Conservation (phyloP, 92 coral and sea anemone species). For the Heliopora coerulea region DNA sequence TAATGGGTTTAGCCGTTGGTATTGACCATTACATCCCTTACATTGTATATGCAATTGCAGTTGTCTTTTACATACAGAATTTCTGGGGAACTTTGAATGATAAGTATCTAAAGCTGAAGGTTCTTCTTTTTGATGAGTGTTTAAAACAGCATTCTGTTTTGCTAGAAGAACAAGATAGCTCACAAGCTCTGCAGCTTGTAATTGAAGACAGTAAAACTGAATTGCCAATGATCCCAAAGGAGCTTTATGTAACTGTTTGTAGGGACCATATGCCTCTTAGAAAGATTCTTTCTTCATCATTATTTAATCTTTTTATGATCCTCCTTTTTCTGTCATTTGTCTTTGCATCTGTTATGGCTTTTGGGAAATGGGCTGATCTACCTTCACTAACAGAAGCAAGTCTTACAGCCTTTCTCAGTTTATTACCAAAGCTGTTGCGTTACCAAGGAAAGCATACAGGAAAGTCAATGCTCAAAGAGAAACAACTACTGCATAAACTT, state of each 20-base stretch:
- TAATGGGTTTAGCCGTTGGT: conserved; percentile 24
- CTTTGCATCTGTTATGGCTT: conserved; percentile 23
- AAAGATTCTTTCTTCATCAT: conserved; percentile 13
- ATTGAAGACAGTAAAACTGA: conserved; percentile 23
- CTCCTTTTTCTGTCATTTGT: conserved; percentile 24
- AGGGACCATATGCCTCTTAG: conserved; percentile 12
- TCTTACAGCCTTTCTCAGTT: background rate
- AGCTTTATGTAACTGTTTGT: conserved; percentile 19
- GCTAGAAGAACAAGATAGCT: background rate
- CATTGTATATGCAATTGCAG: conserved; percentile 15
- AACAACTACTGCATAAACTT: conserved; percentile 1
- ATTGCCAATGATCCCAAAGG: conserved; percentile 37
- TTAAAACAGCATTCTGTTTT: conserved; percentile 17
- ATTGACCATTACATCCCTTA: conserved; percentile 9
- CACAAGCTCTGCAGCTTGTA: background rate
- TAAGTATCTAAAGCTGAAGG: conserved; percentile 22
- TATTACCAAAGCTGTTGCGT: conserved; percentile 23
- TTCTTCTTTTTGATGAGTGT: conserved; percentile 26
- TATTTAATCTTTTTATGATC: conserved; percentile 1
- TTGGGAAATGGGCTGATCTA: conserved; percentile 32
- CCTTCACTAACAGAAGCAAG: conserved; percentile 32
- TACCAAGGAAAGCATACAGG: conserved; percentile 9
- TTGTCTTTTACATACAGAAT: conserved; percentile 5
- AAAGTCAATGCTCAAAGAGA: conserved; percentile 23
- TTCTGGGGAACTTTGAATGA: conserved; percentile 9